phyloP scores from a whole-genome alignment of 2,888 invertebrate species.

The Stomorhina lunata region DNA sequence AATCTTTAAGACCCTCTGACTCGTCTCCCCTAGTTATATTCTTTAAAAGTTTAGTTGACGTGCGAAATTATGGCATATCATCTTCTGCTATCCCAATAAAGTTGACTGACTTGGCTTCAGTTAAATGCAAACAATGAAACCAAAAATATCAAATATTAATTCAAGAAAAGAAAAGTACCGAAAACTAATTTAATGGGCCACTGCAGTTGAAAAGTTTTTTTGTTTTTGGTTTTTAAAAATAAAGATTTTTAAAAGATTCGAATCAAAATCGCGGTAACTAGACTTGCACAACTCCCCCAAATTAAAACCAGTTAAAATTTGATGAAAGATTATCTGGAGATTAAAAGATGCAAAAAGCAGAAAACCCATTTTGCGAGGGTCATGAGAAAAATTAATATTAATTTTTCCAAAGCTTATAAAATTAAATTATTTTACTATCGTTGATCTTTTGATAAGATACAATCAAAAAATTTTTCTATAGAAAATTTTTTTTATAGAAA shows the following conservation, averaged over 20 bases:
- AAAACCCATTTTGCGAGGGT: not conserved
- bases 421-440: no score
- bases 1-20: not conserved
- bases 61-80: slow-evolving; percentile 41
- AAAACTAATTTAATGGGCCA: slow-evolving; percentile 55
- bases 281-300: slow-evolving; percentile 18
- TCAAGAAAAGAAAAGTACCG: not conserved
- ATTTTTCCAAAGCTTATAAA: not conserved
- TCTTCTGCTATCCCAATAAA: not conserved
- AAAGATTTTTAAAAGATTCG: not conserved
- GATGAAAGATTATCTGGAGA: slow-evolving; percentile 7
- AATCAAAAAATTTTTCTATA: no score
- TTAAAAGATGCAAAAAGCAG: not conserved
- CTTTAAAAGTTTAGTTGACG: not conserved
- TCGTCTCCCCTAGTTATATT: not conserved
- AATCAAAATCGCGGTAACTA: not conserved
- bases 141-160: not conserved
- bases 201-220: slow-evolving; percentile 5
- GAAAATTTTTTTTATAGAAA: no score
- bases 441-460: no score
- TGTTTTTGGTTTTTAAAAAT: not conserved
- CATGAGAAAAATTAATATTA: not conserved
- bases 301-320: slow-evolving; percentile 18
- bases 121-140: slow-evolving; percentile 27
- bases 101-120: slow-evolving; percentile 9